These are phyloP conservation scores for Lipotes vexillifer DNA, from an alignment of 2,113 vertebrate genomes.

Conservation along the genomic window DNA sequence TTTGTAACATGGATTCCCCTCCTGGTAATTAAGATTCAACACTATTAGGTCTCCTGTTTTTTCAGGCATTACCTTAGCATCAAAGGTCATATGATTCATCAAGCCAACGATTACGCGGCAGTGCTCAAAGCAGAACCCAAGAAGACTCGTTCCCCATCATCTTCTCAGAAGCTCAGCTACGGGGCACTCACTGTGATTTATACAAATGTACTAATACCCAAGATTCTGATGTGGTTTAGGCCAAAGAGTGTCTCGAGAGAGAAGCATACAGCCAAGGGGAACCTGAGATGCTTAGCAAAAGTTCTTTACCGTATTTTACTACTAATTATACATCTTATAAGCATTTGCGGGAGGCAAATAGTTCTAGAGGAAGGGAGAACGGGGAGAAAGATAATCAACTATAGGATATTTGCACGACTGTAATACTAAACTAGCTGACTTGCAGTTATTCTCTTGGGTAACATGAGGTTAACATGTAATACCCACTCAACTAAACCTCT, in stretches of 20 bases:
- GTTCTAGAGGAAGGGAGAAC: not conserved
- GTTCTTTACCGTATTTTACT: not conserved
- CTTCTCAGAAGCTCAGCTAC: not conserved
- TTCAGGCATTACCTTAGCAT: not conserved
- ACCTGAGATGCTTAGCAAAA: not conserved
- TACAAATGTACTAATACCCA: not conserved
- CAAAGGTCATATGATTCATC: not conserved
- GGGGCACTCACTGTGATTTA: not conserved
- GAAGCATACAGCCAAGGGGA: not conserved
- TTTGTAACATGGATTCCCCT: not conserved
- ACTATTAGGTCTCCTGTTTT: not conserved
- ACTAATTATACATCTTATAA: not conserved
- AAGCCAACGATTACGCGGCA: not conserved
- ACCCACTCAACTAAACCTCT: constrained; percentile 10
- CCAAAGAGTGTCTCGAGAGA: not conserved
- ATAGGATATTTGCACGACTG: not conserved
- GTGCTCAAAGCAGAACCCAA: not conserved
- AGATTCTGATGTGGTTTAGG: not conserved
- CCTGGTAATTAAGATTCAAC: not conserved
- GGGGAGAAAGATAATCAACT: not conserved
- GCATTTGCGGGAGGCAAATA: not conserved
- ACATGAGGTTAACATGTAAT: not conserved
- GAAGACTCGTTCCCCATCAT: not conserved
- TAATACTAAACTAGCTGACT: not conserved
- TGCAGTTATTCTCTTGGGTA: not conserved